These are phyloP conservation scores for Lasaia peninsularis DNA, from an alignment of 1,140 invertebrate genomes.

Conservation along the genomic window DNA sequence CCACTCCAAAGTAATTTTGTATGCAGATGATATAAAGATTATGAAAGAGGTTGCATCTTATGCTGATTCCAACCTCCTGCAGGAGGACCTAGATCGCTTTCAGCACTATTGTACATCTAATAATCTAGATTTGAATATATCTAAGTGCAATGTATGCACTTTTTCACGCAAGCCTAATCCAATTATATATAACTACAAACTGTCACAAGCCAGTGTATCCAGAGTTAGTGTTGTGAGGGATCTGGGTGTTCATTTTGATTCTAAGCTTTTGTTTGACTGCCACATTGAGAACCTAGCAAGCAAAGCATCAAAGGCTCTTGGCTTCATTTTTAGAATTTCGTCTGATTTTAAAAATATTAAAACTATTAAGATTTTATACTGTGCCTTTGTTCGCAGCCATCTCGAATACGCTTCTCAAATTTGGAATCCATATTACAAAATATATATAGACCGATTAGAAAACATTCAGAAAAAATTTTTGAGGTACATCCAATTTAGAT, in stretches of 20 bases:
- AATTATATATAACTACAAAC: slow-evolving; percentile 8
- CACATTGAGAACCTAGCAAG: slow-evolving; percentile 21
- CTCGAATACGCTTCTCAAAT: neutral
- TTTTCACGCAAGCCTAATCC: slow-evolving; percentile 6
- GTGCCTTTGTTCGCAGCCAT: too few relatives aligned
- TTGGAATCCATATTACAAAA: slow-evolving; percentile 12
- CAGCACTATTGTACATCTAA: neutral
- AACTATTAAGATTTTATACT: too few relatives aligned
- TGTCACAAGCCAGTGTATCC: neutral
- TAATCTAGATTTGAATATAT: slow-evolving; percentile 12
- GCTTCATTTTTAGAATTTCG: too few relatives aligned
- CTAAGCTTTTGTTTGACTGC: slow-evolving; percentile 20
- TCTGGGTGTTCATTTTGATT: slow-evolving; percentile 20
- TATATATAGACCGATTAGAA: neutral
- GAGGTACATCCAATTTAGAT: neutral
- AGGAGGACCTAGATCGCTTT: neutral
- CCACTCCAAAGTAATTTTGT: neutral
- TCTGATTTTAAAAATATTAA: too few relatives aligned
- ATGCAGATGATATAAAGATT: slow-evolving; percentile 10
- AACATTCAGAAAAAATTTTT: slow-evolving; percentile 1
- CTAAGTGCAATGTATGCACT: slow-evolving; percentile 15
- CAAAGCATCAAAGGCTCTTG: slow-evolving; percentile 23
- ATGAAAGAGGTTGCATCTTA: neutral
- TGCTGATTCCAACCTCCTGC: neutral
- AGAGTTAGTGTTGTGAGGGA: slow-evolving; percentile 8